Conservation (phyloP, 2,113 vertebrate genomes). For the Scomber scombrus region DNA sequence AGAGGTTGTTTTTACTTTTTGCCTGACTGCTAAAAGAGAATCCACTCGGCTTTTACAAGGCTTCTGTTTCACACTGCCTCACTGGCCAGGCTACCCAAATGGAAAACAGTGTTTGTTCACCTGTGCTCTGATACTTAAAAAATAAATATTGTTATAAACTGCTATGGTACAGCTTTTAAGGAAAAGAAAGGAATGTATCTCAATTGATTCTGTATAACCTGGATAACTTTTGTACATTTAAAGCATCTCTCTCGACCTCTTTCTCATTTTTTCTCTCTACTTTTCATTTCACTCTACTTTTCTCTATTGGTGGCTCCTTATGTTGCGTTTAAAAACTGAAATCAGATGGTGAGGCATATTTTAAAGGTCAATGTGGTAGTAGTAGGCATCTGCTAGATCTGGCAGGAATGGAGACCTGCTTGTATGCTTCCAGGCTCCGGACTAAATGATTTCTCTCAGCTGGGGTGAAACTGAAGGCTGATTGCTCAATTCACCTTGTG, state of each 20-base stretch:
- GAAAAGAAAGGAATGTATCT: slow-evolving; percentile 18
- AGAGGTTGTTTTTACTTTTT: slow-evolving; percentile 56
- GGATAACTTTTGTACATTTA: slow-evolving; percentile 11
- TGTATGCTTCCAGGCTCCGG: slow-evolving; percentile 44
- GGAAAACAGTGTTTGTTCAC: slow-evolving; percentile 38
- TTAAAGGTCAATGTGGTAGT: slow-evolving; percentile 78
- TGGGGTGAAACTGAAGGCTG: slow-evolving; percentile 60
- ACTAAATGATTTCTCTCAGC: slow-evolving; percentile 70
- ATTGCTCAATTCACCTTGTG: slow-evolving; percentile 68
- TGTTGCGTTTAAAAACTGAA: slow-evolving; percentile 60
- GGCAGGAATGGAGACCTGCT: slow-evolving; percentile 58
- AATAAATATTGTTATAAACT: slow-evolving; percentile 26
- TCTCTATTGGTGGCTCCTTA: slow-evolving; percentile 23
- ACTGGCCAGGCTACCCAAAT: slow-evolving; percentile 44
- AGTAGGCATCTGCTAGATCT: slow-evolving; percentile 71
- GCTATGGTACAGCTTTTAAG: slow-evolving; percentile 11
- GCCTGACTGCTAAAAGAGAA: slow-evolving; percentile 47
- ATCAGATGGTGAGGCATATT: slow-evolving; percentile 80
- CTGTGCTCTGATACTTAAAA: slow-evolving; percentile 43
- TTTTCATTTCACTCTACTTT: slow-evolving; percentile 15
- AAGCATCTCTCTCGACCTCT: background rate
- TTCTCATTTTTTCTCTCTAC: background rate
- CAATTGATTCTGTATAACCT: slow-evolving; percentile 17
- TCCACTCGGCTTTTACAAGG: slow-evolving; percentile 55
- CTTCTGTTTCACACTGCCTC: slow-evolving; percentile 1